Conservation (phyloP, 1,140 invertebrate genomes). For the Sipha flava region DNA sequence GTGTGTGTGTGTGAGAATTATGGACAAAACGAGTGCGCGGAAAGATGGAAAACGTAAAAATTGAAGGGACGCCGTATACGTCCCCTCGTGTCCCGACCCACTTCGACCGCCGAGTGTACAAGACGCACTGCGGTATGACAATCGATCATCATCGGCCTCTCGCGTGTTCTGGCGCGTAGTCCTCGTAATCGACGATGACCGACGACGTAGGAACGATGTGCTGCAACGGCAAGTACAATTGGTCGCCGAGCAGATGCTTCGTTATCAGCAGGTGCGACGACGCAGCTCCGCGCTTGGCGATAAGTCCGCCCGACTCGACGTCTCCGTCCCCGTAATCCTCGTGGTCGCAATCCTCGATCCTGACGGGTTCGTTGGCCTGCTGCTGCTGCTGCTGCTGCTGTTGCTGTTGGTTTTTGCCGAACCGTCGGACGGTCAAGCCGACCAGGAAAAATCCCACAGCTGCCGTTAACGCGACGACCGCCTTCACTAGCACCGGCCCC, state of each 20-base stretch:
- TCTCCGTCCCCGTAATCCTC: background rate
- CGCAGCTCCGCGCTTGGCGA: background rate
- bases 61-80: too few species aligned
- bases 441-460: background rate
- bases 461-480: background rate
- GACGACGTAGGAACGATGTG: background rate
- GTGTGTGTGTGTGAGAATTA: too few species aligned
- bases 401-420: background rate
- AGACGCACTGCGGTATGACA: too few species aligned
- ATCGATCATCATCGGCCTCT: background rate
- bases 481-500: constrained; percentile 22
- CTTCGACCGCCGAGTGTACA: too few species aligned
- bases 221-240: background rate
- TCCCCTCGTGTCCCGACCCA: too few species aligned
- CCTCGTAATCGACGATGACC: background rate
- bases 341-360: too few species aligned
- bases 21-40: too few species aligned
- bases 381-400: background rate
- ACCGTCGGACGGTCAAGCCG: background rate
- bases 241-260: background rate
- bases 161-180: background rate
- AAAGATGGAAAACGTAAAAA: too few species aligned
- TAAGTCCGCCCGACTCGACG: background rate
- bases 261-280: background rate
- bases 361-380: background rate